These are phyloP conservation scores for Neopelma chrysocephalum DNA, from an alignment of 2,797 vertebrate genomes.

Conservation along the genomic window DNA sequence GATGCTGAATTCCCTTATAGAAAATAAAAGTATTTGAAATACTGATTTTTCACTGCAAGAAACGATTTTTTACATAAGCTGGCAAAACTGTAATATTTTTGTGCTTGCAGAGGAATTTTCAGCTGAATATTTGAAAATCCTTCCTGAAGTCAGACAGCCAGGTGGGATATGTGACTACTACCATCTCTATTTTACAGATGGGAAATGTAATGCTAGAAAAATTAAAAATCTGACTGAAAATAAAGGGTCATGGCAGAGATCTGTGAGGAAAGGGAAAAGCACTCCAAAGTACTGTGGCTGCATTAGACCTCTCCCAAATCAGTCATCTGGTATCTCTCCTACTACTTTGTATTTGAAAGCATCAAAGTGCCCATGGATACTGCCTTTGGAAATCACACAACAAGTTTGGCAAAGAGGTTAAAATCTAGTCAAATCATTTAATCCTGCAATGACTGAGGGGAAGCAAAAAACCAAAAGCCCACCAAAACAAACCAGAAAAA, in stretches of 20 bases:
- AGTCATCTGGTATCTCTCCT: neutral
- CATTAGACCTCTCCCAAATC: neutral
- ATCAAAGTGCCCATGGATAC: neutral
- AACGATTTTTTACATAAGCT: neutral
- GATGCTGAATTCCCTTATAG: neutral
- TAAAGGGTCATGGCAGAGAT: neutral
- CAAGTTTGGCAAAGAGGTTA: neutral
- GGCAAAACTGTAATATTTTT: neutral
- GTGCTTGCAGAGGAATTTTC: constrained; percentile 18
- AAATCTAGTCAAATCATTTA: neutral
- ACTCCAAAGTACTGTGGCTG: neutral
- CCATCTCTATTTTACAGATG: neutral
- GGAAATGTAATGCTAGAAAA: neutral
- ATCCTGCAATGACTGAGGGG: neutral
- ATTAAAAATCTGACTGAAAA: constrained; percentile 8
- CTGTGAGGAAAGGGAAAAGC: neutral
- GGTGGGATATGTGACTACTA: neutral
- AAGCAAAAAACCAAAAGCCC: neutral
- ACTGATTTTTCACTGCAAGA: neutral
- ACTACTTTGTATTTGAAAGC: neutral
- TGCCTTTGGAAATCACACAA: neutral
- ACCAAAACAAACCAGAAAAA: neutral
- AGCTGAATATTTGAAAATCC: neutral
- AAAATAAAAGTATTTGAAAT: constrained; percentile 4
- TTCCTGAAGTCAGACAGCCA: neutral